Evolutionary conservation across 2,888 invertebrate species (phyloP).

Genomic region (Agriotes lineatus): DNA sequence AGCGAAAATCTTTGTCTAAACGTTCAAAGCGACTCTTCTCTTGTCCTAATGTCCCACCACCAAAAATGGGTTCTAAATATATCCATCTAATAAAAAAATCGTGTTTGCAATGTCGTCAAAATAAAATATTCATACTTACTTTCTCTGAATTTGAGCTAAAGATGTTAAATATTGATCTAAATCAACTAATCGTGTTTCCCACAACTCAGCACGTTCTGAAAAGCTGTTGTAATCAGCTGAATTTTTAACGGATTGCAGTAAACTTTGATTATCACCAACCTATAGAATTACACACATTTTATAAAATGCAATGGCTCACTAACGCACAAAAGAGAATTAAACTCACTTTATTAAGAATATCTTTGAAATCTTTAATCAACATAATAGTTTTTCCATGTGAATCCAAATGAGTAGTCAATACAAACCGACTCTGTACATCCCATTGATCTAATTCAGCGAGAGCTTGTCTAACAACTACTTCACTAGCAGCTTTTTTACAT

Average conservation of each 20-base stretch:
- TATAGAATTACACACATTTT: conserved; percentile 56
- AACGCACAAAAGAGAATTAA: too few relatives aligned
- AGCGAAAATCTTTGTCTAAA: conserved; percentile 89
- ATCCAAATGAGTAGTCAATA: conserved; percentile 80
- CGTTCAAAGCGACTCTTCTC: conserved; percentile 84
- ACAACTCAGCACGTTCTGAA: conserved; percentile 81
- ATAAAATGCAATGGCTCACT: too few relatives aligned
- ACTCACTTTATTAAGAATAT: conserved; percentile 83
- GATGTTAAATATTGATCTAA: conserved; percentile 82
- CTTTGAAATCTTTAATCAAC: conserved; percentile 93
- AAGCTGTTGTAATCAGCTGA: conserved; percentile 87
- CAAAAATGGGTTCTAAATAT: conserved; percentile 97
- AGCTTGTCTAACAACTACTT: conserved; percentile 94
- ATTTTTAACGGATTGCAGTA: conserved; percentile 85
- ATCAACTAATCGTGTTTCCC: conserved; percentile 85
- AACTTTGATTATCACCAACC: conserved; percentile 87
- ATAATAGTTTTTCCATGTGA: conserved; percentile 75
- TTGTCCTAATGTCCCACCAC: conserved; percentile 81
- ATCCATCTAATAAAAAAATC: conserved; percentile 85
- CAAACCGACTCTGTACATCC: conserved; percentile 88
- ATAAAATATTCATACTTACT: too few relatives aligned
- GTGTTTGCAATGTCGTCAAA: too few relatives aligned
- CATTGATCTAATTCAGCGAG: conserved; percentile 94
- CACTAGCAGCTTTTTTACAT: conserved; percentile 86
- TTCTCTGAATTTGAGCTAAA: conserved; percentile 85